Evolutionary conservation across 2,888 invertebrate genomes (phyloP), one percentile per base, ranked within the genome.

Genomic region (Diachrysia chrysitis): DNA sequence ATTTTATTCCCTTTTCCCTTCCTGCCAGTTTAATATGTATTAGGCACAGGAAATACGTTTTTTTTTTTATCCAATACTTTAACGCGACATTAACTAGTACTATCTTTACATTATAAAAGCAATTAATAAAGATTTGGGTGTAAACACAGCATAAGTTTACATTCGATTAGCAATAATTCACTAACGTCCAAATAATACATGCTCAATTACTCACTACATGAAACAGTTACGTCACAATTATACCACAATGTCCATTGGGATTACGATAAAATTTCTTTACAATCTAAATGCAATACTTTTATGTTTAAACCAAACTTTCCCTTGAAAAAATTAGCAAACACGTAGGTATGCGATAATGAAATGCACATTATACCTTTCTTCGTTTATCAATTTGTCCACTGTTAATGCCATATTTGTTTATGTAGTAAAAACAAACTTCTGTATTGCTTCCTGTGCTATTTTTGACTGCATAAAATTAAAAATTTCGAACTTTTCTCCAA

Each of bases 381-480:
- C 90, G 82, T 95, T 94, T 64, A 92, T 89, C 76, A 95, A 87
- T 86, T 92, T 94, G 69, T 95, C 94, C 83, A 91, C 92, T 78
- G 95, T 92, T 80, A 95, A 71, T 83, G 93, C 90, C 95, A 95
- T 95, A 73, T 78, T 75, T 76, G 68, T 67, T 78, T 82, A 67
- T 72, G 53, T 65, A 65, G 66, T 55, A 61, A 71, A 76, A 73
- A 78, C 65, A 76, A 82, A 70, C 70, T 70, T 48, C 55, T 63
- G 56, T 58, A 68, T 29, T 69, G 58, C 73, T 73, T 72, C 68
- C 63, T 66, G 62, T 71, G 62, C 64, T 77, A 72, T 78, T 81
- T 67, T 73, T 80, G 75, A 80, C 78, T 76, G 78, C 73, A 71
- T 72, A 76, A 73, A 81, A 79, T 82, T 81, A 79, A 79, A 83